Base-by-base conservation (phyloP, 2,888 invertebrate species). In the Meta bourneti region DNA sequence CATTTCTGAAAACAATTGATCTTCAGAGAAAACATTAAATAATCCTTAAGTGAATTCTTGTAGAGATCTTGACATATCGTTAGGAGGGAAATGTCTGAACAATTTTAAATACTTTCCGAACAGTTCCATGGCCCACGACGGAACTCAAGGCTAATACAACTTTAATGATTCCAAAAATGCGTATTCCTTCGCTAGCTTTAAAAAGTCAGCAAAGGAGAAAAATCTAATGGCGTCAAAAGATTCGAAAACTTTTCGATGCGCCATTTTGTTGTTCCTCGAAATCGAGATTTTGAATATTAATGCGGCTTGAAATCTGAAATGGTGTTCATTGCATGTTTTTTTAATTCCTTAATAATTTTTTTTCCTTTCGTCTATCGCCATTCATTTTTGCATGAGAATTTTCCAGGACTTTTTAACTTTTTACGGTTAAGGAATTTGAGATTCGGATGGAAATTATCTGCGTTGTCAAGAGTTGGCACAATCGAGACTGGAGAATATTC, bases 91-190 rank as follows among this genome's bases (percentile, higher is more conserved):
- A 48, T 34, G 75, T 75, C 75, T 34, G 13, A 75, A 74, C 49
- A 75, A 75, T 75, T 75, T 75, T 75, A 61, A 61, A 61, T 61
- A 61, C 61, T 61, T 61, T 61, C 61, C 61, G 61, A 61, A 61
- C 61, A 61, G 61, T 61, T 61, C 16, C 34, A 34, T 34, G 34
- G 34, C 34, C 34, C 1, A 34, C 61, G 61, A 61, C 8, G 61
- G 61, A 61, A 16, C 61, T 61, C 61, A 11, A 61, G 61, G 61
- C 61, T 61, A 61, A 61, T 61, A 61, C 61, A 61, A 61, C 61
- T 61, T 61, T 61, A 61, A 61, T 61, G 61, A 61, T 61, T 61
- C 61, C 61, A 61, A 61, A 61, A 61, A 61, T 61, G 61, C 61
- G 61, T 61, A 61, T 61, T 61, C 16, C 61, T 61, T 5, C 16